phyloP scores from a whole-genome alignment of 2,888 invertebrate species.

The Melipona beecheii region DNA sequence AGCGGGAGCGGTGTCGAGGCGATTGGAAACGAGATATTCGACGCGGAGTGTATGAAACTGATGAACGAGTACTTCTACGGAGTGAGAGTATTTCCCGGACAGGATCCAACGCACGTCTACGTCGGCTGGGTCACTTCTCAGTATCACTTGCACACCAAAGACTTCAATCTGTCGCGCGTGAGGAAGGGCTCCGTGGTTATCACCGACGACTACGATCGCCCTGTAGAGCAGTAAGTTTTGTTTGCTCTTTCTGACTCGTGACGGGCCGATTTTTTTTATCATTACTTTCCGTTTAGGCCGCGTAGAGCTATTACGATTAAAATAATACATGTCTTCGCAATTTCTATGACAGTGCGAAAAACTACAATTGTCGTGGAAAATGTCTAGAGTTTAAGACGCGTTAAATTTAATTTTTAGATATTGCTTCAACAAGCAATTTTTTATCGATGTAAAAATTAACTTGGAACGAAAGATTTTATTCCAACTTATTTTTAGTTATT shows the following conservation, averaged over 20 bases:
- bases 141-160: constrained; percentile 95
- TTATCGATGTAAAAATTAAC: no score
- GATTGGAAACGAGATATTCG: constrained; percentile 94
- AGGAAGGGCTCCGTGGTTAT: constrained; percentile 92
- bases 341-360: no score
- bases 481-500: no score
- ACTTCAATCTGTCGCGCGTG: constrained; percentile 95
- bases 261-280: no score
- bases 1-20: constrained; percentile 90
- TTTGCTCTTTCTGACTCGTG: neutral
- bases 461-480: no score
- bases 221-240: constrained; percentile 88
- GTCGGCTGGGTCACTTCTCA: constrained; percentile 99
- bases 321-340: no score
- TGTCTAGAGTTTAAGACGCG: no score
- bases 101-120: constrained; percentile 97
- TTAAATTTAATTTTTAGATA: no score
- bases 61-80: constrained; percentile 99
- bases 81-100: constrained; percentile 95
- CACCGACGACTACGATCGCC: constrained; percentile 91
- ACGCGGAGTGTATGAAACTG: constrained; percentile 93
- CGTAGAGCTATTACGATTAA: no score
- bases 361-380: no score
- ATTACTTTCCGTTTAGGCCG: no score
- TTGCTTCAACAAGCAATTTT: no score